Evolutionary conservation across 2,113 vertebrate species (phyloP), one percentile per base, ranked within the genome.

Genomic region (Geothlypis trichas): DNA sequence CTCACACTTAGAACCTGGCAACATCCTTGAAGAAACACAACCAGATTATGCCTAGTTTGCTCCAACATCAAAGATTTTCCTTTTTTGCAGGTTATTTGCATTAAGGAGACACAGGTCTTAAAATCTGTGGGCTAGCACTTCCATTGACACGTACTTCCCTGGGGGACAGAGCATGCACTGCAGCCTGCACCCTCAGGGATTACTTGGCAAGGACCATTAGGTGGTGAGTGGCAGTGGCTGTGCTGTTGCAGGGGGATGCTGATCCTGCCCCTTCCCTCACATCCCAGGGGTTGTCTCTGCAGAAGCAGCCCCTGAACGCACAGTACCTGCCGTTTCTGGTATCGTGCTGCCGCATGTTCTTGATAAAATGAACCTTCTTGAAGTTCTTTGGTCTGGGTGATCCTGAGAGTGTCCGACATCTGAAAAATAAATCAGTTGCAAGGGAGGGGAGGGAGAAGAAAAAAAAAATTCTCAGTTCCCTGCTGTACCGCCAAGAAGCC

Each of bases 321-420:
- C 73, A 95, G 93, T 99, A 99, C 99, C 99, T 99, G 98, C 99
- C 99, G 1, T 99, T 99, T 78, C 98, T 98, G 75, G 98, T 99
- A 84, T 99, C 99, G 0, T 99, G 99, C 14, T 99, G 99, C 96
- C 98, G 95, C 98, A 99, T 99, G 96, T 99, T 99, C 98, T 99
- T 99, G 98, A 99, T 99, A 97, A 99, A 99, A 98, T 99, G 99
- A 97, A 99, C 98, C 98, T 99, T 99, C 98, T 99, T 99, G 91
- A 99, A 99, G 98, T 98, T 99, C 99, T 99, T 99, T 99, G 99
- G 99, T 99, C 99, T 99, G 88, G 99, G 99, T 85, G 99, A 99
- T 98, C 99, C 99, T 87, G 99, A 99, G 96, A 99, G 98, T 96
- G 99, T 99, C 95, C 99, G 98, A 97, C 99, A 99, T 98, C 99